Evolutionary conservation across 2,888 invertebrate species (phyloP).

Genomic region (Drosophila helvetica): DNA sequence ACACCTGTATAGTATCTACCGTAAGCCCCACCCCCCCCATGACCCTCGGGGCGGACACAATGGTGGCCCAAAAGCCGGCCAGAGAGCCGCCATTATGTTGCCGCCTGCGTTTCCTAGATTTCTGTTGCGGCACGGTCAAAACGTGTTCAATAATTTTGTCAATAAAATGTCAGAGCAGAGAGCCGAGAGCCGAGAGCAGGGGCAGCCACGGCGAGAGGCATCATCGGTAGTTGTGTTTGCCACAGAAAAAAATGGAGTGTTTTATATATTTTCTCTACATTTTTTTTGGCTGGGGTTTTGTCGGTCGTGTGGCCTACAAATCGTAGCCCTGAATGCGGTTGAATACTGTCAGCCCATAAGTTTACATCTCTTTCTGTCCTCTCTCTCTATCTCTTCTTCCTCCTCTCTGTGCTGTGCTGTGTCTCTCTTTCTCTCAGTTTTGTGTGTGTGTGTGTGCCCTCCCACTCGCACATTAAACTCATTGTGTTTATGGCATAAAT

Average conservation of each 20-base stretch:
- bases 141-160: conserved; percentile 79
- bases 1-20: not conserved
- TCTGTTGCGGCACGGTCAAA: conserved; percentile 52
- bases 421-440: conserved; percentile 7
- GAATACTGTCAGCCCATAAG: conserved; percentile 62
- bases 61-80: not conserved
- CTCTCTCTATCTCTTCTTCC: conserved; percentile 3
- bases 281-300: conserved; percentile 18
- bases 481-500: conserved; percentile 81
- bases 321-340: conserved; percentile 69
- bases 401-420: conserved; percentile 21
- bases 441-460: conserved; percentile 13
- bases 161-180: conserved; percentile 58
- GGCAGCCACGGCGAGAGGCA: no score
- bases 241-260: conserved; percentile 32
- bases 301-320: conserved; percentile 63
- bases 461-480: conserved; percentile 71
- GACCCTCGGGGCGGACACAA: conserved; percentile 6
- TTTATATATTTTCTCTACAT: conserved; percentile 25
- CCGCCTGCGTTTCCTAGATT: conserved; percentile 40
- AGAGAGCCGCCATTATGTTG: conserved; percentile 49
- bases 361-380: conserved; percentile 52
- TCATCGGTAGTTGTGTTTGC: conserved; percentile 25
- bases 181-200: no score
- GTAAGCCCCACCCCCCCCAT: conserved; percentile 1